A percentile compares a stretch with the other conserved stretches of the same genome.
phyloP scores from a whole-genome alignment of 2,888 invertebrate species.

The Teleiodes luculella region DNA sequence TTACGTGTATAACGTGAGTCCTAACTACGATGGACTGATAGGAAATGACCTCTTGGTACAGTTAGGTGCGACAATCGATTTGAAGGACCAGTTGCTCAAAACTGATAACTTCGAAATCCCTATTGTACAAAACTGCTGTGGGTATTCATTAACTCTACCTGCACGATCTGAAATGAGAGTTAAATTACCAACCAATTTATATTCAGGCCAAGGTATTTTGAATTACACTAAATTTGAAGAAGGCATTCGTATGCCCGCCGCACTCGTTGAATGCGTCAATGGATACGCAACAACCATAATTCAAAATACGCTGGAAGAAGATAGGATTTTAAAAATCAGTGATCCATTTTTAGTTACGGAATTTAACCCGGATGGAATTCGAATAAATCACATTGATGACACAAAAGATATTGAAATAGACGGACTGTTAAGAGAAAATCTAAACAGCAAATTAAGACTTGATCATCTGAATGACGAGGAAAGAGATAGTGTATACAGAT shows the following conservation, averaged over 20 bases:
- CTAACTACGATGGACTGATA: slow-evolving; percentile 21
- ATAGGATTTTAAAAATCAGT: neutral
- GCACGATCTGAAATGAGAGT: neutral
- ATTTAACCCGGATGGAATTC: neutral
- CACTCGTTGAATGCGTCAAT: neutral
- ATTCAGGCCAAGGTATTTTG: neutral
- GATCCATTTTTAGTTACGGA: neutral
- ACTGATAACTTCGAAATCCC: neutral
- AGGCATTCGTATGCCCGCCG: neutral
- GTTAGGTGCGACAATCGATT: neutral
- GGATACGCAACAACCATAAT: slow-evolving; percentile 2
- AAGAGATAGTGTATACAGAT: slow-evolving; percentile 12
- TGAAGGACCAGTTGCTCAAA: neutral
- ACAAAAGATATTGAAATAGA: slow-evolving; percentile 1
- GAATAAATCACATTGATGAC: neutral
- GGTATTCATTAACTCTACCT: neutral
- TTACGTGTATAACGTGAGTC: slow-evolving; percentile 20
- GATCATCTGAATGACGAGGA: slow-evolving; percentile 25
- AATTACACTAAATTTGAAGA: neutral
- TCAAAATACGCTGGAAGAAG: neutral
- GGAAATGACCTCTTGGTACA: slow-evolving; percentile 23
- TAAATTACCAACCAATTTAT: neutral
- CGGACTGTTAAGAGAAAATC: slow-evolving; percentile 13
- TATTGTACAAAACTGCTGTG: neutral
- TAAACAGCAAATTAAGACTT: slow-evolving; percentile 16